Evolutionary conservation across 2,888 invertebrate species (phyloP).

Genomic region (Amphiduros pacificus): DNA sequence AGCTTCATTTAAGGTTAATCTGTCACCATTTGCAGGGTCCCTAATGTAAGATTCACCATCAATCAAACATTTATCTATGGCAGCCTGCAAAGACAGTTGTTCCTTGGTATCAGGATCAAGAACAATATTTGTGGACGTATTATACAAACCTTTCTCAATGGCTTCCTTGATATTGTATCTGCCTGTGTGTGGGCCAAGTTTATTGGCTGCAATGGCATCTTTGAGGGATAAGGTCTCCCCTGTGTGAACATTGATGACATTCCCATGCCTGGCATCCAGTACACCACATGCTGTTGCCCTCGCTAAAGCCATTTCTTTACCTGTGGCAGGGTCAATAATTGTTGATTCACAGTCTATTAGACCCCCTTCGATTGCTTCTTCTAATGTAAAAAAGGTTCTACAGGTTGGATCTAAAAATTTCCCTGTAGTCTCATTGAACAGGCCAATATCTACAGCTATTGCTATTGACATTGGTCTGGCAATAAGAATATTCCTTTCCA

Average conservation of each 20-base stretch:
- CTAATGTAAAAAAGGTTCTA: constrained; percentile 30
- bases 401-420: constrained; percentile 34
- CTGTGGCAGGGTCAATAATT: constrained; percentile 30
- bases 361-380: constrained; percentile 31
- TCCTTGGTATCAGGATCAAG: constrained; percentile 26
- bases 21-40: constrained; percentile 77
- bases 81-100: constrained; percentile 39
- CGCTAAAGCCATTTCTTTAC: constrained; percentile 25
- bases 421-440: constrained; percentile 33
- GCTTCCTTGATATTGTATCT: constrained; percentile 44
- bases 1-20: constrained; percentile 82
- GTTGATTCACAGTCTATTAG: constrained; percentile 31
- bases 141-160: constrained; percentile 44
- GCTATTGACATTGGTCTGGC: constrained; percentile 31
- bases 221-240: constrained; percentile 61
- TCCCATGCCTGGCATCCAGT: constrained; percentile 30
- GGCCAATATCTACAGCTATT: constrained; percentile 32
- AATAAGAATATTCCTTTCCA: constrained; percentile 62
- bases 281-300: constrained; percentile 30
- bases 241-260: constrained; percentile 51
- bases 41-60: constrained; percentile 59
- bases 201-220: constrained; percentile 36
- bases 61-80: constrained; percentile 24
- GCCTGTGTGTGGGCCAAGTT: not conserved
- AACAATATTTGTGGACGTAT: constrained; percentile 43